Percentiles rank a stretch among this genome's conserved stretches.
Conservation (phyloP, 1,140 invertebrate species). For the Drosophila oshimai region DNA sequence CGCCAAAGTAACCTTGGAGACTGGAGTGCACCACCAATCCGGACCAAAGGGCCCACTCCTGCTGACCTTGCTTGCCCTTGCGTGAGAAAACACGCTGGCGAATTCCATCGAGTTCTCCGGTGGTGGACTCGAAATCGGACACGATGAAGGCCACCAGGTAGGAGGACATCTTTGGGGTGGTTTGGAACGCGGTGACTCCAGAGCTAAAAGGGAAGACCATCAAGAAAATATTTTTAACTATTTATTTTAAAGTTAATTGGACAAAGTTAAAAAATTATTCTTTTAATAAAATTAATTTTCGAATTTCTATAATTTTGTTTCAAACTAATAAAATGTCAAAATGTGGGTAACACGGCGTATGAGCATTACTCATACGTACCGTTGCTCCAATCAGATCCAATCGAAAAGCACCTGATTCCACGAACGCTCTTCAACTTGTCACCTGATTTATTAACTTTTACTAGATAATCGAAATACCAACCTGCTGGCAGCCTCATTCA, state of each 20-base stretch:
- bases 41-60: conserved; percentile 53
- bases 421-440: too few species aligned
- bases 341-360: not conserved
- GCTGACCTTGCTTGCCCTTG: conserved; percentile 54
- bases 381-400: too few species aligned
- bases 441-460: too few species aligned
- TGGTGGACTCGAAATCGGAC: conserved; percentile 85
- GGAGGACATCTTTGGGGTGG: conserved; percentile 84
- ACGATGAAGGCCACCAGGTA: conserved; percentile 91
- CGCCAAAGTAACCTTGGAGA: conserved; percentile 49
- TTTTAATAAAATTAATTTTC: not conserved
- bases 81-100: conserved; percentile 60
- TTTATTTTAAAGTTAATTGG: too few species aligned
- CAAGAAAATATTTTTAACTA: too few species aligned
- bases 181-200: conserved; percentile 59
- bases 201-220: not conserved
- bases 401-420: too few species aligned
- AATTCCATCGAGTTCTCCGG: conserved; percentile 67
- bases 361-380: not conserved
- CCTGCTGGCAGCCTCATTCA: conserved; percentile 24
- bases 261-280: too few species aligned
- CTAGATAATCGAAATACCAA: too few species aligned
- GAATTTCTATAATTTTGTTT: not conserved
- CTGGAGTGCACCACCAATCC: conserved; percentile 53
- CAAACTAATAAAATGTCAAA: not conserved